Conservation (phyloP, 2,113 vertebrate species). For the Pavo muticus region DNA sequence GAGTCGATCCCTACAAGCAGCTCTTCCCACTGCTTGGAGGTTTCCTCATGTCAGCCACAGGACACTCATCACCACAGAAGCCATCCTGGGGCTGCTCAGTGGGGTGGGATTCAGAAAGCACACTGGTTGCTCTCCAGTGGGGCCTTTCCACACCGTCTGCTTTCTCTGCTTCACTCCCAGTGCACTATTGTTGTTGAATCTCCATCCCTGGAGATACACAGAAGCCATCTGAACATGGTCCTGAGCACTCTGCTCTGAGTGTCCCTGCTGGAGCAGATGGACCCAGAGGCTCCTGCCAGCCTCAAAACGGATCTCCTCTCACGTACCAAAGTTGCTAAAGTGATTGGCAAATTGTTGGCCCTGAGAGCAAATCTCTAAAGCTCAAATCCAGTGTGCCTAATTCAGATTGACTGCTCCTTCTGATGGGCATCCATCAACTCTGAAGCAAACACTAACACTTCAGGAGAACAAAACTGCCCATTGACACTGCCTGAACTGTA, state of each 20-base stretch:
- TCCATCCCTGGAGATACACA: neutral
- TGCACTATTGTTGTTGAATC: neutral
- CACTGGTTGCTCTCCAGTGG: rapidly evolving
- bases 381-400: neutral
- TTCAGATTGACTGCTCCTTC: rapidly evolving
- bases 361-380: neutral
- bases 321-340: neutral
- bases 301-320: neutral
- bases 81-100: neutral
- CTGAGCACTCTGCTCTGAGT: neutral
- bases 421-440: rapidly evolving
- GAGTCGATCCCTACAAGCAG: neutral
- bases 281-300: neutral
- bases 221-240: neutral
- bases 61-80: neutral
- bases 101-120: neutral
- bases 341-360: neutral
- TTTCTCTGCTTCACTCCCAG: neutral
- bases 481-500: neutral
- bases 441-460: neutral
- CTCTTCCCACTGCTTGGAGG: neutral
- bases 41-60: neutral
- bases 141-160: neutral
- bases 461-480: neutral
- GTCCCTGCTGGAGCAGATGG: neutral